A percentile compares a stretch with the other conserved stretches of the same genome.
Evolutionary conservation across 2,888 invertebrate genomes (phyloP).

Genomic region (Hypolimnas misippus): DNA sequence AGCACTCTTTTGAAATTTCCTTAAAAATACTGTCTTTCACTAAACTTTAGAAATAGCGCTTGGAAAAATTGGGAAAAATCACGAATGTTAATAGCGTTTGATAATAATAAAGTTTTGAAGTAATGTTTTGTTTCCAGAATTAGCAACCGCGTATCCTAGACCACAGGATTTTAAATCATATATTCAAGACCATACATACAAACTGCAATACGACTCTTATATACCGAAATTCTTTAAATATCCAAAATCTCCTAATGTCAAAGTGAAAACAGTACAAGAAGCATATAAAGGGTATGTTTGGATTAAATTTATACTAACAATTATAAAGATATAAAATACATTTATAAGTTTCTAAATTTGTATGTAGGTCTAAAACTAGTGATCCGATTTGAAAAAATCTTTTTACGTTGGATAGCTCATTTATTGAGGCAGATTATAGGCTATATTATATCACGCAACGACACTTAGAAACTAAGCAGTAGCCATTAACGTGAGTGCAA

Average conservation of each 20-base stretch:
- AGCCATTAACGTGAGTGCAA: too few relatives aligned
- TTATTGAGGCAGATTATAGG: too few relatives aligned
- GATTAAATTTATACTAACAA: too few relatives aligned
- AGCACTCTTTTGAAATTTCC: neutral
- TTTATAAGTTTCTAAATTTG: neutral
- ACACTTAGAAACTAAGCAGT: too few relatives aligned
- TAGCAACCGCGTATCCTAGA: constrained; percentile 52
- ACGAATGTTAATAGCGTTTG: neutral
- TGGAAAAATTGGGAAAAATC: too few relatives aligned
- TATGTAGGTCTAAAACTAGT: too few relatives aligned
- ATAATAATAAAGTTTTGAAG: neutral
- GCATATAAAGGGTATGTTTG: constrained; percentile 42
- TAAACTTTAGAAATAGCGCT: too few relatives aligned
- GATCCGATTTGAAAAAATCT: too few relatives aligned
- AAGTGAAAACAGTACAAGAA: constrained; percentile 49
- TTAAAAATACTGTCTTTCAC: too few relatives aligned
- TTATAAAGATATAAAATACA: too few relatives aligned
- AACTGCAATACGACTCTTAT: constrained; percentile 46
- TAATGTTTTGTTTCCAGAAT: constrained; percentile 43
- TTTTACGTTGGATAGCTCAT: too few relatives aligned
- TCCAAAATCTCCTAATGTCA: constrained; percentile 43
- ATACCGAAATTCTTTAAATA: constrained; percentile 49
- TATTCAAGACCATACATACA: constrained; percentile 47
- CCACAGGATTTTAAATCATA: constrained; percentile 50
- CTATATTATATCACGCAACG: too few relatives aligned